Evolutionary conservation across 2,797 vertebrate genomes (phyloP).

Genomic region (Lemur catta): DNA sequence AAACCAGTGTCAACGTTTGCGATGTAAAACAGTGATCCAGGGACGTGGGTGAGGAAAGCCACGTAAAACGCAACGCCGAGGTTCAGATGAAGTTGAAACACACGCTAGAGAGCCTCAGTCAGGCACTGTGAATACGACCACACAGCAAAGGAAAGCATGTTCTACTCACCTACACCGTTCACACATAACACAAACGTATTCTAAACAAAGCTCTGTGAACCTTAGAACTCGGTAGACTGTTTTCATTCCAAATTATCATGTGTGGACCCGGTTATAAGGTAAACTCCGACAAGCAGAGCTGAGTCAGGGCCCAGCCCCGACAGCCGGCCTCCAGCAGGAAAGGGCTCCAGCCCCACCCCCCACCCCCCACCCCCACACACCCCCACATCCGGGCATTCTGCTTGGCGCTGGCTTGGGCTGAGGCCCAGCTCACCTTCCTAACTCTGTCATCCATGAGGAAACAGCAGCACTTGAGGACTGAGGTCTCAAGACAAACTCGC

Average conservation of each 20-base stretch:
- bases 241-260: neutral
- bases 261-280: neutral
- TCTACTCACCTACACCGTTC: neutral
- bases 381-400: neutral
- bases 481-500: neutral
- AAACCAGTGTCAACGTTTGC: neutral
- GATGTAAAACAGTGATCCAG: neutral
- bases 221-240: neutral
- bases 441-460: neutral
- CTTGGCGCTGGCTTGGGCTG: neutral
- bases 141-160: neutral
- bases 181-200: neutral
- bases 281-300: neutral
- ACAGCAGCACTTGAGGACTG: no score
- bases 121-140: neutral
- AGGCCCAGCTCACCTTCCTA: neutral
- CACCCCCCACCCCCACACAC: no score
- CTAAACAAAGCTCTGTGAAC: neutral
- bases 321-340: neutral
- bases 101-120: neutral
- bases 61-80: neutral
- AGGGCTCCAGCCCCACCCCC: no score
- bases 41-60: neutral
- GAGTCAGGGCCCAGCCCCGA: no score
- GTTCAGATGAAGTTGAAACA: neutral